Evolutionary conservation across 2,113 vertebrate genomes (phyloP).

Genomic region (Halichoeres trimaculatus): DNA sequence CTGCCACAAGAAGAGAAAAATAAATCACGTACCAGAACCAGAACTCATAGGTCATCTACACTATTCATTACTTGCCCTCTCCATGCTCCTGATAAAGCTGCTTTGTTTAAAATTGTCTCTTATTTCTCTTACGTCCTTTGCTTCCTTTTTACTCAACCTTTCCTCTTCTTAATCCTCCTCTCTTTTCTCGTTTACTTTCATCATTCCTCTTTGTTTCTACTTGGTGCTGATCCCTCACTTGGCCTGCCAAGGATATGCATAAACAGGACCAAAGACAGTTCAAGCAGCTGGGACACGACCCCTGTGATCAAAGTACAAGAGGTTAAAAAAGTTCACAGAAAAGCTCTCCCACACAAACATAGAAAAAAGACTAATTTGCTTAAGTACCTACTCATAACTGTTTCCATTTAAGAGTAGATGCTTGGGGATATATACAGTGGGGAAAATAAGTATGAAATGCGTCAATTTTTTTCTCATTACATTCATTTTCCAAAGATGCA

Average conservation of each 20-base stretch:
- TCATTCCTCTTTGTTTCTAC: conserved; percentile 18
- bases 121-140: conserved; percentile 2
- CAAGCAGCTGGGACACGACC: conserved; percentile 23
- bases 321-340: not conserved
- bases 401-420: too few species aligned
- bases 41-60: conserved; percentile 42
- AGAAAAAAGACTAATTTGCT: too few species aligned
- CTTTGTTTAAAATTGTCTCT: conserved; percentile 35
- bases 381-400: too few species aligned
- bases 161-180: conserved; percentile 5
- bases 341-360: not conserved
- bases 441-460: too few species aligned
- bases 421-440: too few species aligned
- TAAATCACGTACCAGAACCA: conserved; percentile 54
- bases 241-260: conserved; percentile 14
- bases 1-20: conserved; percentile 53
- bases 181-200: conserved; percentile 4
- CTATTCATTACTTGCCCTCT: conserved; percentile 31
- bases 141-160: conserved; percentile 24
- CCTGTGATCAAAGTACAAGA: conserved; percentile 6
- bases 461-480: too few species aligned
- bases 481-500: too few species aligned
- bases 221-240: conserved; percentile 19
- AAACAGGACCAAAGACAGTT: too few species aligned
- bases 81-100: conserved; percentile 20